Percentiles rank a stretch among this genome's conserved stretches.
phyloP scores from a whole-genome alignment of 2,113 vertebrate genomes.

The Microcebus lehilahytsara region DNA sequence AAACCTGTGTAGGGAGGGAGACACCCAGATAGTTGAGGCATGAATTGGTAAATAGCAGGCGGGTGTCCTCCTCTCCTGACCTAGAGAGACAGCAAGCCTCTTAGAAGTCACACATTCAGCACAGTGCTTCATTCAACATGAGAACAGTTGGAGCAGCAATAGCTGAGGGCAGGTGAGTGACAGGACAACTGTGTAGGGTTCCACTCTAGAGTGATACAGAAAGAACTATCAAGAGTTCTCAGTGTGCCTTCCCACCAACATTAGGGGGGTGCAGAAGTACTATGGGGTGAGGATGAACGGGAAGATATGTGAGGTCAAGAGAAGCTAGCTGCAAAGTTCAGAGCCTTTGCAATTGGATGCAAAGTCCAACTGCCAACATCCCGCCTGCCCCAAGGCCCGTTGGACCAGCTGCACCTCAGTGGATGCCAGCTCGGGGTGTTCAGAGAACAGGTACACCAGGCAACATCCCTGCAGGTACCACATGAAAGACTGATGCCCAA shows the following conservation, averaged over 20 bases:
- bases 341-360: background rate
- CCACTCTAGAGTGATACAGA: background rate
- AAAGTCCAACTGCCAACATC: background rate
- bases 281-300: background rate
- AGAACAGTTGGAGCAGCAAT: background rate
- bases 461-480: background rate
- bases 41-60: background rate
- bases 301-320: background rate
- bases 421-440: background rate
- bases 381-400: background rate
- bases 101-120: background rate
- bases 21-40: background rate
- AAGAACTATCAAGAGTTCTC: background rate
- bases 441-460: background rate
- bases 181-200: background rate
- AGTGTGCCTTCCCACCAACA: background rate
- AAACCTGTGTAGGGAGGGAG: background rate
- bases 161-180: background rate
- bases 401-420: background rate
- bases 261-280: background rate
- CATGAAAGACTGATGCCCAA: background rate
- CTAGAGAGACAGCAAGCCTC: background rate
- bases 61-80: background rate
- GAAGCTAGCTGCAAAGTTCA: background rate
- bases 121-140: background rate